These are phyloP conservation scores for Chelonia mydas DNA, from an alignment of 2,797 vertebrate genomes.

Conservation along the genomic window DNA sequence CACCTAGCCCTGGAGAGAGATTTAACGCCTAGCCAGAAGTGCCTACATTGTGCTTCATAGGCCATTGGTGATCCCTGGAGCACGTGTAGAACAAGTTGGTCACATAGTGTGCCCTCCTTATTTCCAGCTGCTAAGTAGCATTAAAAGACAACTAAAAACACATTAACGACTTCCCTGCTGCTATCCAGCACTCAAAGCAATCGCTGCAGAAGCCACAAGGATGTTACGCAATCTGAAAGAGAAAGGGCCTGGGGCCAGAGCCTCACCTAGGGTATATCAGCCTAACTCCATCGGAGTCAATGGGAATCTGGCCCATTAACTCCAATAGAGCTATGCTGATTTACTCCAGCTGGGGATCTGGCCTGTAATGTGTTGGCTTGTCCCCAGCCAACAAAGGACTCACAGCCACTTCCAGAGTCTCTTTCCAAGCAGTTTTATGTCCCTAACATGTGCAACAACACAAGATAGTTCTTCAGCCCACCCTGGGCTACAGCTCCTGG, in stretches of 20 bases:
- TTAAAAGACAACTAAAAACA: background rate
- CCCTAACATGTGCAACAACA: too few species aligned
- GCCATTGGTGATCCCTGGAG: background rate
- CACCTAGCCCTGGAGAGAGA: background rate
- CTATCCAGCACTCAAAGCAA: background rate
- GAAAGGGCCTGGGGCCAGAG: background rate
- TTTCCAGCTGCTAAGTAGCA: background rate
- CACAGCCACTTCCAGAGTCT: too few species aligned
- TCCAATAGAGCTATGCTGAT: background rate
- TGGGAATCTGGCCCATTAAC: background rate
- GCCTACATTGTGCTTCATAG: background rate
- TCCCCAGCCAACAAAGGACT: too few species aligned
- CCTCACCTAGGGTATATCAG: background rate
- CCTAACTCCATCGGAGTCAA: background rate
- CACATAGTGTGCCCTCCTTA: background rate
- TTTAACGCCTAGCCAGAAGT: background rate
- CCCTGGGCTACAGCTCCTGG: too few species aligned
- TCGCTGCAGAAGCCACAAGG: background rate
- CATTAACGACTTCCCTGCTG: background rate
- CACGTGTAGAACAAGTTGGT: accelerated
- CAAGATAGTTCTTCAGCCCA: too few species aligned
- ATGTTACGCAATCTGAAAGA: background rate
- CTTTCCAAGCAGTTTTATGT: too few species aligned
- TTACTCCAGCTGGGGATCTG: background rate
- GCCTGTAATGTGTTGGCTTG: too few species aligned